Base-by-base conservation (phyloP, 2,888 invertebrate species). In the Perizoma affinitatum region DNA sequence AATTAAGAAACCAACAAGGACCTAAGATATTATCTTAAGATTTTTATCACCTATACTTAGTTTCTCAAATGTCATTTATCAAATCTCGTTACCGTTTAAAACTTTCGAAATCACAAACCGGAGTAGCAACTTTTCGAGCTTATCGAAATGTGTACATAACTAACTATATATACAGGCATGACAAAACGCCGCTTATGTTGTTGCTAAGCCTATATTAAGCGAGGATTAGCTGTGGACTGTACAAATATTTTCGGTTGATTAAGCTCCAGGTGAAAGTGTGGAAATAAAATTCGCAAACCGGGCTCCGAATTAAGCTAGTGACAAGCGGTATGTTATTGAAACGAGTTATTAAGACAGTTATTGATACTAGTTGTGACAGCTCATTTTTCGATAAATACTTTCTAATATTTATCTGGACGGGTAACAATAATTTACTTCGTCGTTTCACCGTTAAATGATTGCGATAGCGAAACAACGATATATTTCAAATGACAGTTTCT, bases 311-410 rank as follows among this genome's bases (percentile, higher is more conserved):
- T 54, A 46, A 60, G 50, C 22, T 55, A 58, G 51, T 61, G 49
- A 61, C 52, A 56, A 45, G 51, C 53, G 10, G 52, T 42, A 60
- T 64, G 51, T 40, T 47, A 35, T 46, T 53, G 35, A 53, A 40
- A 49, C 47, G 52, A 56, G 45, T 51, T 50, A 55, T 54, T 63
- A 53, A 67, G 69, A 69, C 67, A 63, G 56, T 54, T 64, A 55
- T 54, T 58, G 42, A 51, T 60, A 51, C 54, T 41, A 38, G 54
- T 51, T 62, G 11, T 67, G 70, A 69, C 69, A 69, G 65, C 60
- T 67, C 49, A 67, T 68, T 68, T 66, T 70, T 62, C 54, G 64
- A 62, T 60, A 58, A 62, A 55, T 61, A 63, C 70, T 71, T 68
- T 71, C 71, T 69, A 69, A 64, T 58, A 57, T 65, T 58, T 7